Conservation (phyloP, 2,797 vertebrate species). For the Acestrorhynchus altus region DNA sequence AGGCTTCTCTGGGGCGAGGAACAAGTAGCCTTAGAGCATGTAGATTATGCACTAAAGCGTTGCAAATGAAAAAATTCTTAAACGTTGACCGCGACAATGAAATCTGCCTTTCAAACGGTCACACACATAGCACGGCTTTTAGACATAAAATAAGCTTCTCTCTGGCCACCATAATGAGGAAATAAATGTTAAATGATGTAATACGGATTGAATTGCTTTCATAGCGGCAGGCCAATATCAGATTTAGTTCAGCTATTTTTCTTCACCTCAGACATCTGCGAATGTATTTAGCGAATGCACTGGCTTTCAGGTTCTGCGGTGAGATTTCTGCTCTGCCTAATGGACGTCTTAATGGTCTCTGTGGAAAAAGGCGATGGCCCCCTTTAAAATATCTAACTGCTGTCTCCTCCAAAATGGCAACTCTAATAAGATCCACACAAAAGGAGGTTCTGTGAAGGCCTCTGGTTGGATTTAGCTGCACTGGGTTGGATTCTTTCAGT, state of each 20-base stretch:
- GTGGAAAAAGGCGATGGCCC: not conserved
- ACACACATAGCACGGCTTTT: conserved; percentile 4
- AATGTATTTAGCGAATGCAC: conserved; percentile 31
- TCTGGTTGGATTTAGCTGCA: conserved; percentile 8
- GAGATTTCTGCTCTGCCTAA: conserved; percentile 28
- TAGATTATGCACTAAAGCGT: not conserved
- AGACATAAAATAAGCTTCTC: conserved; percentile 7
- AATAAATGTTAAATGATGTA: conserved; percentile 48
- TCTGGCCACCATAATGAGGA: conserved; percentile 24
- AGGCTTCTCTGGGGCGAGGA: conserved; percentile 38
- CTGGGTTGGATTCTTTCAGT: conserved; percentile 17
- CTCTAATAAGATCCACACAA: not conserved
- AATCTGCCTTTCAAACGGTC: conserved; percentile 15
- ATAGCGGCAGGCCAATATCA: conserved; percentile 24
- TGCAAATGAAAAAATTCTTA: conserved; percentile 2
- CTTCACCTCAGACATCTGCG: conserved; percentile 23
- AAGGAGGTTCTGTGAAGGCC: not conserved
- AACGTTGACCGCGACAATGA: not conserved
- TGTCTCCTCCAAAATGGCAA: conserved; percentile 1
- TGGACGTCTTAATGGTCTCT: conserved; percentile 18
- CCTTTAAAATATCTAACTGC: conserved; percentile 7
- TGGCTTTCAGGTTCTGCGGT: conserved; percentile 14
- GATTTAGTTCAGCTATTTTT: conserved; percentile 26
- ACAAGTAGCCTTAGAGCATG: not conserved
- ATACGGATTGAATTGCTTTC: conserved; percentile 36